phyloP scores from a whole-genome alignment of 2,113 vertebrate species.

The Brachyistius frenatus region DNA sequence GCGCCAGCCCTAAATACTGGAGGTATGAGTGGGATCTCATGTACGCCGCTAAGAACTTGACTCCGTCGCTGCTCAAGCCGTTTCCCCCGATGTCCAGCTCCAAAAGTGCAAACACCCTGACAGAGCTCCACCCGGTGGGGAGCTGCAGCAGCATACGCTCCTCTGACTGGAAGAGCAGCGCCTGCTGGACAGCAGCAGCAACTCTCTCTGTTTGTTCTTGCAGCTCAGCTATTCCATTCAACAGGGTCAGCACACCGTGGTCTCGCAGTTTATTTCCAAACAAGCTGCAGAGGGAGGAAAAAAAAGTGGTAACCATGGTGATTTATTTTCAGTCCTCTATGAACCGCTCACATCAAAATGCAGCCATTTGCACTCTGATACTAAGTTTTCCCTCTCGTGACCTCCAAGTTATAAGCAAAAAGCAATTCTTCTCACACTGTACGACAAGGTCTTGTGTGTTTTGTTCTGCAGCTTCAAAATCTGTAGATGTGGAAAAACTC shows the following conservation, averaged over 20 bases:
- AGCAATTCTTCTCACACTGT: no score
- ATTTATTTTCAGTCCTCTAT: constrained; percentile 3
- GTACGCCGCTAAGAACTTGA: constrained; percentile 80
- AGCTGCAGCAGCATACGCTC: constrained; percentile 48
- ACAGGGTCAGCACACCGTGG: constrained; percentile 77
- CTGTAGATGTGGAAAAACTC: no score
- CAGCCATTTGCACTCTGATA: not conserved
- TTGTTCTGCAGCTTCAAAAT: no score
- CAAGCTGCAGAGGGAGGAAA: constrained; percentile 73
- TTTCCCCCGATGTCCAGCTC: constrained; percentile 88
- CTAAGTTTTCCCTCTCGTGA: not conserved
- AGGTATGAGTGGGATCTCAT: constrained; percentile 81
- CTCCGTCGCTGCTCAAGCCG: constrained; percentile 75
- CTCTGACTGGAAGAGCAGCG: constrained; percentile 28
- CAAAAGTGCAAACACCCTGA: constrained; percentile 68
- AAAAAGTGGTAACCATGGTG: constrained; percentile 17
- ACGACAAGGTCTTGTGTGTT: no score
- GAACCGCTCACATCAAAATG: not conserved
- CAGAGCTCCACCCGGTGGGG: constrained; percentile 55
- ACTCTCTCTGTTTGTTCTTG: constrained; percentile 67
- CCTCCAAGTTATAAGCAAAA: no score
- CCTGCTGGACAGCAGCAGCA: constrained; percentile 53
- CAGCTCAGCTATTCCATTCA: constrained; percentile 83
- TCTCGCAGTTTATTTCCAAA: constrained; percentile 87
- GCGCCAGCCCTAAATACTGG: constrained; percentile 84